phyloP scores from a whole-genome alignment of 2,113 vertebrate genomes.

The Nesospiza acunhae region DNA sequence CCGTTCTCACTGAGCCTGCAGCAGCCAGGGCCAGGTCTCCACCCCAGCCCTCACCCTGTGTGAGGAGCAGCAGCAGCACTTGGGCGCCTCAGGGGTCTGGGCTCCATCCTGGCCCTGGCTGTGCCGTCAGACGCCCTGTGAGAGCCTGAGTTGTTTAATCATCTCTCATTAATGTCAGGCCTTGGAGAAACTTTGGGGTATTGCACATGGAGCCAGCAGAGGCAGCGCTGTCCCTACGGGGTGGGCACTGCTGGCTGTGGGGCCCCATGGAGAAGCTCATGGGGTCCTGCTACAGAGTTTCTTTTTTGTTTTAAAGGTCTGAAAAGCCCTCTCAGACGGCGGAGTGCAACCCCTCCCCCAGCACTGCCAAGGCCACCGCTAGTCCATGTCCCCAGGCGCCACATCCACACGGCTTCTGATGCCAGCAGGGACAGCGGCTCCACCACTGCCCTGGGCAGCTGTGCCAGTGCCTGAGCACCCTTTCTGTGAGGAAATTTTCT shows the following conservation, averaged over 20 bases:
- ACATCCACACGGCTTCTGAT: background rate
- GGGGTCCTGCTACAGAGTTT: background rate
- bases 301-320: background rate
- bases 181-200: background rate
- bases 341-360: background rate
- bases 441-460: background rate
- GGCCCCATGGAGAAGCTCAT: background rate
- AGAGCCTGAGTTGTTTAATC: background rate
- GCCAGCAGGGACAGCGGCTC: background rate
- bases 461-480: background rate
- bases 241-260: background rate
- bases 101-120: background rate
- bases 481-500: background rate
- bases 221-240: background rate
- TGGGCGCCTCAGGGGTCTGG: accelerated
- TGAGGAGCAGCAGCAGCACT: background rate
- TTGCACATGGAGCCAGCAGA: accelerated
- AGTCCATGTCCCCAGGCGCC: background rate
- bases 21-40: background rate
- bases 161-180: background rate
- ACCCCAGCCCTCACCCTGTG: accelerated
- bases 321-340: background rate
- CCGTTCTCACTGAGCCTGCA: too few relatives aligned
- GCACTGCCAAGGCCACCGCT: background rate
- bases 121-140: background rate